These are phyloP conservation scores for Mnemiopsis leidyi DNA, from an alignment of 37 sponge, comb jelly and placozoan genomes.

Conservation along the genomic window DNA sequence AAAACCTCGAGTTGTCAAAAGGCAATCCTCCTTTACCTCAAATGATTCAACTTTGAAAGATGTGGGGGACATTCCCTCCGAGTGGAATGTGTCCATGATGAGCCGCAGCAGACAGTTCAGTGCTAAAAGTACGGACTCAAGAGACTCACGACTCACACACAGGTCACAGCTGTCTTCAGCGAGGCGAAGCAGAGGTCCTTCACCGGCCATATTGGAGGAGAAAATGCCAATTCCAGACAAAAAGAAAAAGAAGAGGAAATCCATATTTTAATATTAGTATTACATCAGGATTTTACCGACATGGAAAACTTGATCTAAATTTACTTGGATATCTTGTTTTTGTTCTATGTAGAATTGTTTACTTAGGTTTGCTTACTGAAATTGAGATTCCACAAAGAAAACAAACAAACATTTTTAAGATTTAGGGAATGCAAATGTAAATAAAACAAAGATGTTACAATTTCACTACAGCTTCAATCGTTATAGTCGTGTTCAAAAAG, in stretches of 20 bases:
- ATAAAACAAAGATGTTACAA: background rate
- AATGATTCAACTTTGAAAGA: background rate
- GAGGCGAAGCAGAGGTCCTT: background rate
- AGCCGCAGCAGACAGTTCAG: background rate
- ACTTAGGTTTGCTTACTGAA: no score
- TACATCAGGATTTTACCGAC: no score
- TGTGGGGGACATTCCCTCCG: background rate
- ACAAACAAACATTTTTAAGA: background rate
- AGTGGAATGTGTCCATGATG: conserved; percentile 33
- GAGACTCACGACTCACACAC: conserved; percentile 16
- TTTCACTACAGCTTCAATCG: background rate
- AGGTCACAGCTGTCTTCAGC: background rate
- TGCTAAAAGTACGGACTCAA: background rate
- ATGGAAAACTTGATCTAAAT: no score
- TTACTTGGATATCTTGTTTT: no score
- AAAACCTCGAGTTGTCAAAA: background rate
- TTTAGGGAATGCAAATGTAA: background rate
- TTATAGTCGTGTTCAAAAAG: background rate
- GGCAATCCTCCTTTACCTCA: background rate
- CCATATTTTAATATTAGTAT: background rate
- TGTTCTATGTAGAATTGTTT: no score
- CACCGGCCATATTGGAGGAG: background rate
- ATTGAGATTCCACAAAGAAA: background rate
- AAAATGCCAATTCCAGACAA: background rate
- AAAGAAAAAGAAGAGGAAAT: conserved; percentile 3